Conservation (phyloP, 2,113 vertebrate species). For the Sphyrna mokarran region DNA sequence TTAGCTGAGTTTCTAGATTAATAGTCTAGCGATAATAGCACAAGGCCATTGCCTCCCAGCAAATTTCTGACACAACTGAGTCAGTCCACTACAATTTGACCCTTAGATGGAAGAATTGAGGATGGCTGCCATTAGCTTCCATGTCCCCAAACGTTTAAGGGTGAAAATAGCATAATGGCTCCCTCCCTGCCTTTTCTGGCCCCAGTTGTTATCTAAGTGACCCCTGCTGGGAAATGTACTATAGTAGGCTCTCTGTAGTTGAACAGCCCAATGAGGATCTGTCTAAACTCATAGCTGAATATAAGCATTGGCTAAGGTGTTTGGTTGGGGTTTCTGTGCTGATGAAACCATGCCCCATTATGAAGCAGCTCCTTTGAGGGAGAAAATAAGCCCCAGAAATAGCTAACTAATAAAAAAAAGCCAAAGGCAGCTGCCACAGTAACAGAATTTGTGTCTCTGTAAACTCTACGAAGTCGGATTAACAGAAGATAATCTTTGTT, state of each 20-base stretch:
- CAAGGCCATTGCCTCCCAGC: neutral
- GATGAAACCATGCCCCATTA: neutral
- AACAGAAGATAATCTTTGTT: constrained; percentile 17
- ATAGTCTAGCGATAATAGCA: too few relatives aligned
- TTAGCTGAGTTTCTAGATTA: too few relatives aligned
- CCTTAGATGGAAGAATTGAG: neutral
- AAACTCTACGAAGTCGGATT: neutral
- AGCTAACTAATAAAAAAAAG: neutral
- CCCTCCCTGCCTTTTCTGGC: too few relatives aligned
- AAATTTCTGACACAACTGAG: neutral
- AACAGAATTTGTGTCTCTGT: neutral
- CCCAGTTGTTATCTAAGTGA: neutral
- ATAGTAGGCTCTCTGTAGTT: neutral
- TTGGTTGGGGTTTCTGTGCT: neutral
- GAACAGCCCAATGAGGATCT: neutral
- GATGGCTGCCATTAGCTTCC: neutral
- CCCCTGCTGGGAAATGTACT: neutral
- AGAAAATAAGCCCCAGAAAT: neutral
- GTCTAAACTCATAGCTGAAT: neutral
- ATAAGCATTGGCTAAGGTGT: neutral
- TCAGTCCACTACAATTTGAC: neutral
- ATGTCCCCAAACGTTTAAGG: neutral
- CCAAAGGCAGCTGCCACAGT: neutral
- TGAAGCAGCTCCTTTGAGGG: neutral
- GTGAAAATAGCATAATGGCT: neutral